Evolutionary conservation across 2,888 invertebrate species (phyloP).

Genomic region (Meteorus cinctellus): DNA sequence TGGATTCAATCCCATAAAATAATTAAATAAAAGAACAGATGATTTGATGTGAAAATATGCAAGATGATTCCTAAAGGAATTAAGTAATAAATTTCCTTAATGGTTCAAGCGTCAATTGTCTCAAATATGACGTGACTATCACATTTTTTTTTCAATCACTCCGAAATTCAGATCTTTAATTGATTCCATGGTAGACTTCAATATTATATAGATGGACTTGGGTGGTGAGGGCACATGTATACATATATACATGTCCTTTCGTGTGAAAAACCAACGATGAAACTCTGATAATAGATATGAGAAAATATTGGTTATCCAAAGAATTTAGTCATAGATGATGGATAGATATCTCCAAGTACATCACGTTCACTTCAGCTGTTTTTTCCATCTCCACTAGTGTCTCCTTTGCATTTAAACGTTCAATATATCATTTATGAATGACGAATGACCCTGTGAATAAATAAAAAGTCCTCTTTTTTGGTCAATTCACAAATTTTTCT

Average conservation of each 20-base stretch:
- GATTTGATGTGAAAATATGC: not conserved
- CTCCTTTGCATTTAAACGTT: not conserved
- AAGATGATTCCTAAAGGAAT: not conserved
- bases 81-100: not conserved
- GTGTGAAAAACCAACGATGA: not conserved
- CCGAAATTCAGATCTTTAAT: not conserved
- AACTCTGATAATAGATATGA: not conserved
- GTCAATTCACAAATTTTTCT: not conserved
- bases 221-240: not conserved
- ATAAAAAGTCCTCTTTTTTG: not conserved
- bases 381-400: not conserved
- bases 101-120: not conserved
- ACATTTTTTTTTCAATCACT: not conserved
- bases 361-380: slow-evolving; percentile 4
- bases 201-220: not conserved
- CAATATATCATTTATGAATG: not conserved
- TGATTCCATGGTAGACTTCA: not conserved
- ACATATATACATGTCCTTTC: no score
- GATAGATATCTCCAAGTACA: not conserved
- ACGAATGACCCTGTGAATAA: slow-evolving; percentile 1
- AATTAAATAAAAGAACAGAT: not conserved
- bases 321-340: not conserved
- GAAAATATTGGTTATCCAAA: not conserved
- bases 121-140: not conserved
- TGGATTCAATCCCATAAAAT: not conserved